Evolutionary conservation across 2,888 invertebrate genomes (phyloP), one percentile per base, ranked within the genome.

Genomic region (Drosophila buzzatii): DNA sequence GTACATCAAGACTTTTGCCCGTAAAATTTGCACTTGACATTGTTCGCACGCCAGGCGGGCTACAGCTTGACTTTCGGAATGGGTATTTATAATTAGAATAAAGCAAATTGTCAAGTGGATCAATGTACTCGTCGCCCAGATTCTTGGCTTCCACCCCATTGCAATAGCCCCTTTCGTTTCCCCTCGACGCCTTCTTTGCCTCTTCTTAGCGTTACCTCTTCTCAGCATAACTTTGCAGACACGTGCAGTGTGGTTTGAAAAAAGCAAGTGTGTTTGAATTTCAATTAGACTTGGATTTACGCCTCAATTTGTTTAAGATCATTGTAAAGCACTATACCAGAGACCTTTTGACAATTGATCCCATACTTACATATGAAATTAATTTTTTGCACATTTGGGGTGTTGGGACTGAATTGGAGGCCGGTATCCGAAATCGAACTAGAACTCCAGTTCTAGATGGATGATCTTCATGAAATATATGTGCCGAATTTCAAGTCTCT

Each of bases 1-100:
- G 37, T 20, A 39, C 41, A 49, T 66, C 63, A 64, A 71, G 82
- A 76, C 67, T 71, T 73, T 77, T 66, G 69, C 67, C 63, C 59
- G 49, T 67, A 71, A 79, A 76, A 70, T 88, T 88, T 85, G 88
- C 88, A 81, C 88, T 85, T 85, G 85, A 85, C 85, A 77, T 85
- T 72, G 75, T 64, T 66, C 56, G 55, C 73, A 39, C 85, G 57
- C 44, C 77, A 79, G 87, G 85, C 70, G 85, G 73, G 59, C 74
- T 23, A 16, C 41, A 65, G 37, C 33, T 65, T 45, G 45, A 18
- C 12, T 42, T 49, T 44, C 57, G 66, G 68, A 64, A 59, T 76
- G 77, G 69, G 79, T 44, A 70, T 63, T 51, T 72, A 64, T 82
- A 88, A 85, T 85, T 88, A 88, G 83, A 85, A 85, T 79, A 81